A percentile compares a stretch with the other conserved stretches of the same genome.
Conservation (phyloP, 2,888 invertebrate species). For the Callyntrura guangdongensis region DNA sequence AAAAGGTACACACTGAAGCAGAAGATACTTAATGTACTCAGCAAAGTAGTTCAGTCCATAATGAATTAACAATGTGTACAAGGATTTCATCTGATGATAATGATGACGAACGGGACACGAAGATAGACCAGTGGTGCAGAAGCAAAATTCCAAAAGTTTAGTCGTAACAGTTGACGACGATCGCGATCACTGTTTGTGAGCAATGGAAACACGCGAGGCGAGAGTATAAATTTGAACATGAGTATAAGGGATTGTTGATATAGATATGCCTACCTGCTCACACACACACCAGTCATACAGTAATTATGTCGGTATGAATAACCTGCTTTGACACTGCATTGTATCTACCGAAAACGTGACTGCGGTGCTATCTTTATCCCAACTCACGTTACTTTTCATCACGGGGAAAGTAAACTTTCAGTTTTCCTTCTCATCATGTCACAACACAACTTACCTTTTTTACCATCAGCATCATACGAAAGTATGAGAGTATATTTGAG, state of each 20-base stretch:
- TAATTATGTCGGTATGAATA: too few species aligned
- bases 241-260: not conserved
- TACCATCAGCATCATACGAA: not conserved
- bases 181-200: not conserved
- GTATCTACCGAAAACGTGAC: too few species aligned
- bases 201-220: not conserved
- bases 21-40: not conserved
- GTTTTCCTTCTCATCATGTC: constrained; percentile 8
- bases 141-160: not conserved
- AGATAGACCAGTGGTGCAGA: not conserved
- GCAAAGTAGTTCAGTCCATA: not conserved
- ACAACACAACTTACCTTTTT: constrained; percentile 44
- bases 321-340: too few species aligned
- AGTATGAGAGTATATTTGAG: not conserved
- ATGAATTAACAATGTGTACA: not conserved
- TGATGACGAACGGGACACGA: not conserved
- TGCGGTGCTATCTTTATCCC: not conserved
- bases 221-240: not conserved
- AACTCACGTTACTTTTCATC: not conserved
- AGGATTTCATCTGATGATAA: not conserved
- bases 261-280: too few species aligned
- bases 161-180: not conserved
- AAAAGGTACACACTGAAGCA: not conserved
- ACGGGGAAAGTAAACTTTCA: constrained; percentile 17
- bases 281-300: too few species aligned